phyloP scores from a whole-genome alignment of 1,140 invertebrate genomes.

The Epicauta chinensis region DNA sequence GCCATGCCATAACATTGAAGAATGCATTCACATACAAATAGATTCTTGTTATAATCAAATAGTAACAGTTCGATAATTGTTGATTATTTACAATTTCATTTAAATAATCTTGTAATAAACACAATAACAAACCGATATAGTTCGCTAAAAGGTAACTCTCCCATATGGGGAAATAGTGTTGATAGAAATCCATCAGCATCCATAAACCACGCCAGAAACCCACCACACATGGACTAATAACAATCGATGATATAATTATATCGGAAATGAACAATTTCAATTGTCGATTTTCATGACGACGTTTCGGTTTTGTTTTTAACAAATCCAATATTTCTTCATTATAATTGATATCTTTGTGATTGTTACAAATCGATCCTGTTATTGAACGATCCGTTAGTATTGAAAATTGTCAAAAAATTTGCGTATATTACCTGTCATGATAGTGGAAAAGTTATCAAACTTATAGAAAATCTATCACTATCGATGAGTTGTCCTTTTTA shows the following conservation, averaged over 20 bases:
- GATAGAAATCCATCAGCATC: constrained; percentile 53
- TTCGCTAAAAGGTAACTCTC: constrained; percentile 43
- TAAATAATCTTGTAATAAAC: constrained; percentile 36
- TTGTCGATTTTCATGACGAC: no score
- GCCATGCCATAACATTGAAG: constrained; percentile 54
- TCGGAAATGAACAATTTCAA: neutral
- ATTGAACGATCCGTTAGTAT: no score
- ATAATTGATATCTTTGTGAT: no score
- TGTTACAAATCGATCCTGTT: no score
- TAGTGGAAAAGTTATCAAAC: no score
- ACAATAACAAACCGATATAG: no score
- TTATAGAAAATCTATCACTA: no score
- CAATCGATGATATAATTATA: constrained; percentile 14
- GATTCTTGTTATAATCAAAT: constrained; percentile 38
- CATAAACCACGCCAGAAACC: constrained; percentile 58
- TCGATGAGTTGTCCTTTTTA: no score
- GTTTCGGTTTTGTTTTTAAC: no score
- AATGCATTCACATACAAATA: constrained; percentile 55
- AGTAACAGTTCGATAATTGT: constrained; percentile 1
- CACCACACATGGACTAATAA: constrained; percentile 55
- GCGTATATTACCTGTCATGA: no score
- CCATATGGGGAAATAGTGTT: constrained; percentile 42
- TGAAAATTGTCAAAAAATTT: no score
- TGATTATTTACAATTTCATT: constrained; percentile 8
- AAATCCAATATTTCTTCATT: no score